Conservation (phyloP, 2,888 invertebrate species). For the Trachelus iudaicus region DNA sequence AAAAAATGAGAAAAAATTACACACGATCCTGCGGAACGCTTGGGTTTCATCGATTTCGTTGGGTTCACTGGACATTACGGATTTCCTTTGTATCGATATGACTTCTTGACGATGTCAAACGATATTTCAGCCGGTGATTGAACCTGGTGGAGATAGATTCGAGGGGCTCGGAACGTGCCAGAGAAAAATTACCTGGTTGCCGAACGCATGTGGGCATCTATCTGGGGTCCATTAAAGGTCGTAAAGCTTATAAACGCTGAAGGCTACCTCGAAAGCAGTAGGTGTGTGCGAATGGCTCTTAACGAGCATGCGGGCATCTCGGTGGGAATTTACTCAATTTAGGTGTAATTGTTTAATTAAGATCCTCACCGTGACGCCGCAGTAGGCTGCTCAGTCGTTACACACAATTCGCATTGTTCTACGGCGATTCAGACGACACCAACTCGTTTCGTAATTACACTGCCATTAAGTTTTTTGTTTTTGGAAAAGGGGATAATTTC, state of each 20-base stretch:
- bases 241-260: not conserved
- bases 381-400: not conserved
- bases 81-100: not conserved
- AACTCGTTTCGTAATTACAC: not conserved
- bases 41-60: not conserved
- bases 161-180: not conserved
- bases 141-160: not conserved
- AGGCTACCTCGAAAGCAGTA: conserved; percentile 2
- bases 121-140: not conserved
- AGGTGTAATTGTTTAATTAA: conserved; percentile 60
- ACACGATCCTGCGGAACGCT: not conserved
- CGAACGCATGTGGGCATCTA: not conserved
- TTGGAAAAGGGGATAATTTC: too few relatives aligned
- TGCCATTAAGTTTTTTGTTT: not conserved
- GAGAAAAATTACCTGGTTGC: conserved; percentile 1
- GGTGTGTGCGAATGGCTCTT: conserved; percentile 33
- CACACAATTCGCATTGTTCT: not conserved
- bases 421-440: not conserved
- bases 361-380: conserved; percentile 41
- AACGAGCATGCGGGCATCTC: conserved; percentile 53
- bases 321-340: conserved; percentile 54
- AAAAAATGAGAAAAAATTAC: not conserved
- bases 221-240: not conserved
- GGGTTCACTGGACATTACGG: not conserved
- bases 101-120: not conserved